These are phyloP conservation scores for Melolontha melolontha DNA, from an alignment of 2,888 invertebrate species.

Conservation along the genomic window DNA sequence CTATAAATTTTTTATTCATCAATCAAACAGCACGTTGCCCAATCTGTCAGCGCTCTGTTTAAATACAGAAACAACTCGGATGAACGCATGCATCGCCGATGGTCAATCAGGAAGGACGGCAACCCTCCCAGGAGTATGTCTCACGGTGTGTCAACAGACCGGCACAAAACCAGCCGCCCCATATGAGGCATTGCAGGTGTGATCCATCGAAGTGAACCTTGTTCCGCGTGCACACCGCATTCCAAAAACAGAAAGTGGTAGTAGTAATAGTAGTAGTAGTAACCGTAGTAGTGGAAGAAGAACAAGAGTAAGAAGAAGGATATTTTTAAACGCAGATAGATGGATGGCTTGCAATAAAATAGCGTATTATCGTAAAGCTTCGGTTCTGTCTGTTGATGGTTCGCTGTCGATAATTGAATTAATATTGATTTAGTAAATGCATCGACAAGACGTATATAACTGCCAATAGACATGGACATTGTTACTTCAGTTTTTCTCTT, in stretches of 20 bases:
- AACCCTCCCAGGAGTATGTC: conserved; percentile 53
- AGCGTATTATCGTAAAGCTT: conserved; percentile 36
- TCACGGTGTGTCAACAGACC: conserved; percentile 51
- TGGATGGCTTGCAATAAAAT: conserved; percentile 45
- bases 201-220: conserved; percentile 37
- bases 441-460: conserved; percentile 10
- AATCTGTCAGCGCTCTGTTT: conserved; percentile 41
- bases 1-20: background rate
- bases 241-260: conserved; percentile 38
- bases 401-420: conserved; percentile 35
- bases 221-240: conserved; percentile 42
- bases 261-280: conserved; percentile 18
- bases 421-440: conserved; percentile 34
- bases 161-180: conserved; percentile 50
- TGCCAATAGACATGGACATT: conserved; percentile 10
- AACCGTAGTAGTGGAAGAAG: conserved; percentile 20
- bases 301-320: conserved; percentile 10
- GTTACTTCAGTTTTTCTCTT: background rate
- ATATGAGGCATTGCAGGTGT: conserved; percentile 50
- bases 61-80: conserved; percentile 39
- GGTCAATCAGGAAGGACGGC: conserved; percentile 53
- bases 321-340: conserved; percentile 38
- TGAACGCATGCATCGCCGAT: conserved; percentile 31
- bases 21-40: conserved; percentile 48
- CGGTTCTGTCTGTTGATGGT: conserved; percentile 23